Evolutionary conservation across 2,113 vertebrate species (phyloP).

Genomic region (Noctilio leporinus): DNA sequence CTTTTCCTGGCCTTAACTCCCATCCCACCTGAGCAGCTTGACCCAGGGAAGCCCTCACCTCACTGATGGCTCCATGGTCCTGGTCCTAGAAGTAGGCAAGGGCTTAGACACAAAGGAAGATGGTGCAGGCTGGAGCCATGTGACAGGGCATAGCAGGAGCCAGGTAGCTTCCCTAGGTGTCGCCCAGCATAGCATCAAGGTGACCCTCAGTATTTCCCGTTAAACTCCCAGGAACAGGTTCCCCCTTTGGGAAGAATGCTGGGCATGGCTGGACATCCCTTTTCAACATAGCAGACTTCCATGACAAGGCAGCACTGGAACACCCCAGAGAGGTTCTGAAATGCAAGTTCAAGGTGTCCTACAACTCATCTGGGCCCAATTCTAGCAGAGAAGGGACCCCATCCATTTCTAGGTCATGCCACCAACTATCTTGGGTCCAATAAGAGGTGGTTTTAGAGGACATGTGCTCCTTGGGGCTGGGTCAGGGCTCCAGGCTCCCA

Average conservation of each 20-base stretch:
- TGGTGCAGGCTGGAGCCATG: no score
- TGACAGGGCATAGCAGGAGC: not conserved
- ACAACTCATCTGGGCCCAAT: not conserved
- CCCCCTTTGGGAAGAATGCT: not conserved
- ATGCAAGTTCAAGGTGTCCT: not conserved
- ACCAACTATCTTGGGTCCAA: not conserved
- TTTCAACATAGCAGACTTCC: not conserved
- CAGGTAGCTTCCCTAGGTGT: not conserved
- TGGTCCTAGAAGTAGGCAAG: not conserved
- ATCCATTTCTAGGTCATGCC: rapidly evolving
- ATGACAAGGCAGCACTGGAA: not conserved
- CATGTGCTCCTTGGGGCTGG: not conserved
- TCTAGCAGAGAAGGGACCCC: not conserved
- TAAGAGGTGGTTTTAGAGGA: not conserved
- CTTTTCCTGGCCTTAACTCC: not conserved
- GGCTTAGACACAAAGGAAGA: no score
- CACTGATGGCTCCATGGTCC: not conserved
- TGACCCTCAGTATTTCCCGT: rapidly evolving
- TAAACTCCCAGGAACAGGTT: not conserved
- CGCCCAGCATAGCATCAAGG: not conserved
- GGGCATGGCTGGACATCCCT: not conserved
- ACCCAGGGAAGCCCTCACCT: not conserved
- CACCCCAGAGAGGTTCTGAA: not conserved
- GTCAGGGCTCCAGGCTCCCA: not conserved
- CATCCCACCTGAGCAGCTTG: not conserved